Evolutionary conservation across 1,140 invertebrate genomes (phyloP).

Genomic region (Laupala kohalensis): DNA sequence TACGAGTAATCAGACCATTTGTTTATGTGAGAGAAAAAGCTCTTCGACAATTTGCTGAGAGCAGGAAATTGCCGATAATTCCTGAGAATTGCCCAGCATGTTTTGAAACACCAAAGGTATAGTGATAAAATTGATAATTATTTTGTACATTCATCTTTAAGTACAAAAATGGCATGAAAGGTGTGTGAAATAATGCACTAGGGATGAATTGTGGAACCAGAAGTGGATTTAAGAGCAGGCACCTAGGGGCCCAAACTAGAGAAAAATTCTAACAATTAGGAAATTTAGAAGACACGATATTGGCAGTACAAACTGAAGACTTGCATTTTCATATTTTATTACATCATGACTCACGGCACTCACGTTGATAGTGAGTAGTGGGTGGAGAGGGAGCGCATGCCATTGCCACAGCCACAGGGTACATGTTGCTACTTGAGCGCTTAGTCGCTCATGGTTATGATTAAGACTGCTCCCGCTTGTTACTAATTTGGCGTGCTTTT

Average conservation of each 20-base stretch:
- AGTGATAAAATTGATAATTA: neutral
- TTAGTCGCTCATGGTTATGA: no score
- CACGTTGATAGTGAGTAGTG: no score
- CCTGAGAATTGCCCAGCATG: conserved; percentile 45
- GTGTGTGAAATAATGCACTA: neutral
- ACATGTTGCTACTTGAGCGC: no score
- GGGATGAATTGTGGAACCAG: neutral
- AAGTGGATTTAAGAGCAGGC: neutral
- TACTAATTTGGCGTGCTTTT: no score
- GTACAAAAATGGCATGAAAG: neutral
- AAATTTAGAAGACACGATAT: neutral
- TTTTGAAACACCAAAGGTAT: conserved; percentile 46
- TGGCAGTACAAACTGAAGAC: neutral
- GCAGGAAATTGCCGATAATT: conserved; percentile 50
- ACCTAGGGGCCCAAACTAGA: neutral
- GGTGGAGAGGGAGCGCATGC: no score
- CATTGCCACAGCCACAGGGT: no score
- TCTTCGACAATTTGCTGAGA: conserved; percentile 51
- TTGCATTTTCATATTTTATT: no score
- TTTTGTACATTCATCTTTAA: neutral
- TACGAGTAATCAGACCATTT: conserved; percentile 76
- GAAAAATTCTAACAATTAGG: neutral
- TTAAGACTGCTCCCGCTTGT: no score
- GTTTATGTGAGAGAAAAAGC: conserved; percentile 71
- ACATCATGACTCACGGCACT: no score